phyloP scores from a whole-genome alignment of 2,888 invertebrate genomes.

The Uloborus plumipes region DNA sequence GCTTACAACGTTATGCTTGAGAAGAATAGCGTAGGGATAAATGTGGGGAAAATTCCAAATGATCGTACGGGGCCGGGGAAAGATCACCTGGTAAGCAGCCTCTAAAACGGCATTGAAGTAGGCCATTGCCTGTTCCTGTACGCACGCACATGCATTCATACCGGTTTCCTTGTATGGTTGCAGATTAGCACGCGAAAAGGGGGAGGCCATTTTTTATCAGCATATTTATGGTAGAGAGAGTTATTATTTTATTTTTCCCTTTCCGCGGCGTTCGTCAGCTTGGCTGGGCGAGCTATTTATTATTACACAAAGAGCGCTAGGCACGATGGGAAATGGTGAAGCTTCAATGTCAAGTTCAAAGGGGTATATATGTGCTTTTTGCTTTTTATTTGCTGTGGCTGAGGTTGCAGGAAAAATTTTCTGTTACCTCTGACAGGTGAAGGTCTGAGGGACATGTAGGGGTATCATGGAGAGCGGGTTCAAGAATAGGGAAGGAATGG shows the following conservation, averaged over 20 bases:
- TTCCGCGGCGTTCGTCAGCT: constrained; percentile 8
- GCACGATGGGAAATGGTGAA: constrained; percentile 49
- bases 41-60: constrained; percentile 3
- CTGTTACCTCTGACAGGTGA: constrained; percentile 37
- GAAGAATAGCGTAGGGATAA: constrained; percentile 6
- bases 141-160: constrained; percentile 48
- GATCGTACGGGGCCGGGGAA: neutral
- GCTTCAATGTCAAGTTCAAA: constrained; percentile 60
- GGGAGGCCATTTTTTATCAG: constrained; percentile 13
- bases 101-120: constrained; percentile 45
- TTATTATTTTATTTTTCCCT: constrained; percentile 19
- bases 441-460: constrained; percentile 14
- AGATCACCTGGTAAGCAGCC: constrained; percentile 24
- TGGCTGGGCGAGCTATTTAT: constrained; percentile 13
- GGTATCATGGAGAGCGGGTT: neutral
- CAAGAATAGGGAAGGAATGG: too few species aligned
- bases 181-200: constrained; percentile 26
- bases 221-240: neutral
- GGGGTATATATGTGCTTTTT: constrained; percentile 37
- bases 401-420: constrained; percentile 40
- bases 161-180: constrained; percentile 53
- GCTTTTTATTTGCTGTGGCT: constrained; percentile 7
- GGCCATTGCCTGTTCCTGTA: constrained; percentile 49
- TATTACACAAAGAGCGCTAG: constrained; percentile 37
- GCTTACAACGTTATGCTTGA: constrained; percentile 5